Evolutionary conservation across 2,113 vertebrate species (phyloP), one percentile per base, ranked within the genome.

Genomic region (Cavia porcellus): DNA sequence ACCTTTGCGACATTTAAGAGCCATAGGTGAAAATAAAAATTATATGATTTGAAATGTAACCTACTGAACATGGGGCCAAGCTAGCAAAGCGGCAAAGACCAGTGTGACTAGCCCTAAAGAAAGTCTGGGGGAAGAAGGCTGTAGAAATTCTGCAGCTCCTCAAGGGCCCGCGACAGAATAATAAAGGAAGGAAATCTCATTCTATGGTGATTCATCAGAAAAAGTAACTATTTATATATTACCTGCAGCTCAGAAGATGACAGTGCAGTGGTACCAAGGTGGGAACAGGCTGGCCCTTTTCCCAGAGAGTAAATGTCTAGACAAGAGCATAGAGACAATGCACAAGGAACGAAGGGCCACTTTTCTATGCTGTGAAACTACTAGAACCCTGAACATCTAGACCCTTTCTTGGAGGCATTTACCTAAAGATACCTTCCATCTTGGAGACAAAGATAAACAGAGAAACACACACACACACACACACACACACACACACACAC

Each of bases 171-270:
- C 19, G 30, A 15, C 3, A 77, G 4, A 17, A 24, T 61, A 89
- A 17, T 59, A 79, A 80, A 92, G 2, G 22, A 55, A 68, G 47
- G 2, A 32, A n/a, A 62, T 38, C 3, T 13, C 22, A 9, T 8
- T 42, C 8, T n/a, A 12, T 22, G 15, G 7, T 59, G 50, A 68
- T 57, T 85, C 42, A 92, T 47, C 42, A 77, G 25, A 28, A 47
- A 77, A 30, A 47, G 6, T 15, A 88, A 5, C 2, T 22, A 1
- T 13, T 14, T 0, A 0, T 30, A 32, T 20, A 24, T 1, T 4
- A 25, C 4, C 22, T 83, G 3, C 55, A 28, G 42, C 28, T 89
- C 75, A 79, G 72, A 89, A n/a, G 11, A 30, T 0, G 57, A 24
- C 7, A 24, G 25, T 68, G 28, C 24, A 30, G 0, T 13, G 8